These are phyloP conservation scores for Holcopasites calliopsidis DNA, from an alignment of 1,140 invertebrate species.

Conservation along the genomic window DNA sequence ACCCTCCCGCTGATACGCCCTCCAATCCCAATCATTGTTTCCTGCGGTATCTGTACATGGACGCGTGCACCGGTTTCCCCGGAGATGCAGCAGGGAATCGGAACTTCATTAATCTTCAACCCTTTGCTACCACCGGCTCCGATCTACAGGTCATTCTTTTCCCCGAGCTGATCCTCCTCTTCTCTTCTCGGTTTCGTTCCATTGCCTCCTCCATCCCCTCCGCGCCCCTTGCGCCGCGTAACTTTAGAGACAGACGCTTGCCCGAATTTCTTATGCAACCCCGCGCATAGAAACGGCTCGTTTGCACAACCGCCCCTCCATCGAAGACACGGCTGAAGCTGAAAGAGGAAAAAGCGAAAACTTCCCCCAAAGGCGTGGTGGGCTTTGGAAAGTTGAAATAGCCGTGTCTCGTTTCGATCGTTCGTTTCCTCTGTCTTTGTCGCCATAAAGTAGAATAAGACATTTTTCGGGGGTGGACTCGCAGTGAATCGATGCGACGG, in stretches of 20 bases:
- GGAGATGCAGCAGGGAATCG: slow-evolving; percentile 25
- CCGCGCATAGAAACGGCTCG: slow-evolving; percentile 72
- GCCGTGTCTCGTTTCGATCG: neutral
- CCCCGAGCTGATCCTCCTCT: neutral
- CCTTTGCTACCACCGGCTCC: neutral
- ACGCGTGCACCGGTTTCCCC: slow-evolving; percentile 17
- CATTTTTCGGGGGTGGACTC: slow-evolving; percentile 3
- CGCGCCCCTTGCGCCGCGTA: slow-evolving; percentile 18
- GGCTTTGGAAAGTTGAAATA: neutral
- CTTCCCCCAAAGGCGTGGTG: neutral
- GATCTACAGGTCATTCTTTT: slow-evolving; percentile 35
- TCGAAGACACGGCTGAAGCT: neutral
- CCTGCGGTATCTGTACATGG: neutral
- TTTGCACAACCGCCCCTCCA: slow-evolving; percentile 56
- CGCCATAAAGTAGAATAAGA: slow-evolving; percentile 20
- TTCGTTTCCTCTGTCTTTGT: slow-evolving; percentile 4
- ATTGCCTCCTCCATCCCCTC: neutral
- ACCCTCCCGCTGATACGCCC: too few species aligned
- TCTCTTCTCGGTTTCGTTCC: neutral
- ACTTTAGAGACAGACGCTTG: slow-evolving; percentile 68
- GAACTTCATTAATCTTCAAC: slow-evolving; percentile 55
- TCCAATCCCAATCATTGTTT: slow-evolving; percentile 12
- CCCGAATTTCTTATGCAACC: slow-evolving; percentile 71
- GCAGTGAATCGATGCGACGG: neutral
- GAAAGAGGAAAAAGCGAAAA: neutral